A percentile compares a stretch with the other conserved stretches of the same genome.
Evolutionary conservation across 2,113 vertebrate genomes (phyloP).

Genomic region (Phainopepla nitens): DNA sequence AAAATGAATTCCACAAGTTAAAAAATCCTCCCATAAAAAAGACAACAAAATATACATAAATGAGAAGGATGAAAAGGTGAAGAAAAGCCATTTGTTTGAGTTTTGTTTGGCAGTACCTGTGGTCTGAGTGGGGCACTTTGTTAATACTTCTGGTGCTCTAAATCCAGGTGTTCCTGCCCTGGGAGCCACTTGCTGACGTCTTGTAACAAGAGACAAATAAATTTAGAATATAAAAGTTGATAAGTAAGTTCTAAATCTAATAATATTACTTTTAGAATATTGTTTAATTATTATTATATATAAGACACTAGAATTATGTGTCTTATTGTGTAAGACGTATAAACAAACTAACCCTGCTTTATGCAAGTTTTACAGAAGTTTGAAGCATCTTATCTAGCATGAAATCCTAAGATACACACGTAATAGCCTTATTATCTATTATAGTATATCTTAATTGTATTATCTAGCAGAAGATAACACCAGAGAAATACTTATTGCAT

Average conservation of each 20-base stretch:
- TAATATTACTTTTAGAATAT: background rate
- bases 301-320: too few relatives aligned
- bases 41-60: background rate
- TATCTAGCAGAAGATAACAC: background rate
- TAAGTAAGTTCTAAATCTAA: background rate
- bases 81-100: background rate
- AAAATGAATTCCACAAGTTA: background rate
- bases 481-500: background rate
- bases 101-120: constrained; percentile 75
- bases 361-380: background rate
- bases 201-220: constrained; percentile 34
- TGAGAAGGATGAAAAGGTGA: background rate
- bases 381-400: background rate
- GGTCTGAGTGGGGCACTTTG: constrained; percentile 91
- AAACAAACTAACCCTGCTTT: background rate
- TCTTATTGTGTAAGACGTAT: background rate
- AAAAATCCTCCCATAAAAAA: background rate
- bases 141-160: constrained; percentile 94
- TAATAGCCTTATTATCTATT: background rate
- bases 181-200: constrained; percentile 90
- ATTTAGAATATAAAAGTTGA: background rate
- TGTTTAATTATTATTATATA: too few relatives aligned
- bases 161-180: constrained; percentile 96
- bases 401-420: background rate
- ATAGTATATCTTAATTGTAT: background rate